A percentile compares a stretch with the other conserved stretches of the same genome.
Evolutionary conservation across 2,113 vertebrate species (phyloP).

Genomic region (Pterocles burchelli): DNA sequence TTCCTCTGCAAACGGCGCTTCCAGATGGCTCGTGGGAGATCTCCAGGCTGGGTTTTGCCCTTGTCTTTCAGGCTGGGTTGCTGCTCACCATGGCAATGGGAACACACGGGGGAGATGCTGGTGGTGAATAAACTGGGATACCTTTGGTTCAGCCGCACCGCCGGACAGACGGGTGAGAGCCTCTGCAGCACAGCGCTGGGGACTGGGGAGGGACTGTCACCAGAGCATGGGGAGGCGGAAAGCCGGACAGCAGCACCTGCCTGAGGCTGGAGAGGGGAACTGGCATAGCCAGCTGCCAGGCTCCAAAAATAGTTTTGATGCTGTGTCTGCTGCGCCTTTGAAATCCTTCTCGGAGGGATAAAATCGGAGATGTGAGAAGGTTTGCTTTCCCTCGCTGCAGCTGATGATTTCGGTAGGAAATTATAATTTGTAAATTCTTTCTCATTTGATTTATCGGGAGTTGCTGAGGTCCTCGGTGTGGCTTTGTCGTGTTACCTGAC

Average conservation of each 20-base stretch:
- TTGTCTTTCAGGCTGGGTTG: conserved; percentile 11
- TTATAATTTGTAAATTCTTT: neutral
- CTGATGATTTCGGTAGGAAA: neutral
- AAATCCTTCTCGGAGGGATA: neutral
- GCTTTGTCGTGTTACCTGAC: neutral
- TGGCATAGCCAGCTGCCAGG: neutral
- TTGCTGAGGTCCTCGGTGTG: neutral
- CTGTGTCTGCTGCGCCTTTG: neutral
- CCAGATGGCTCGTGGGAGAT: conserved; percentile 29
- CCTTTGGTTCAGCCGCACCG: neutral
- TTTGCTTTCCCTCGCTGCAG: neutral
- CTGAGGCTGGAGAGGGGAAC: neutral
- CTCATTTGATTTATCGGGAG: neutral
- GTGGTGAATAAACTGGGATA: neutral
- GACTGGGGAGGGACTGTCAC: neutral
- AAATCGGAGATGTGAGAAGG: neutral
- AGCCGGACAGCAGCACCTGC: neutral
- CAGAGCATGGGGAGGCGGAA: neutral
- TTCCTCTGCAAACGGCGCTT: neutral
- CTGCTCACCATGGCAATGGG: conserved; percentile 6
- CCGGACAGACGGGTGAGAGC: neutral
- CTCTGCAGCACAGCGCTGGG: neutral
- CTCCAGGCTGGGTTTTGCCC: conserved; percentile 14
- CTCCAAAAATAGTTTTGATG: neutral
- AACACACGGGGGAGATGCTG: neutral